phyloP scores from a whole-genome alignment of 64 coral and sea anemone species.

The Actinia tenebrosa region DNA sequence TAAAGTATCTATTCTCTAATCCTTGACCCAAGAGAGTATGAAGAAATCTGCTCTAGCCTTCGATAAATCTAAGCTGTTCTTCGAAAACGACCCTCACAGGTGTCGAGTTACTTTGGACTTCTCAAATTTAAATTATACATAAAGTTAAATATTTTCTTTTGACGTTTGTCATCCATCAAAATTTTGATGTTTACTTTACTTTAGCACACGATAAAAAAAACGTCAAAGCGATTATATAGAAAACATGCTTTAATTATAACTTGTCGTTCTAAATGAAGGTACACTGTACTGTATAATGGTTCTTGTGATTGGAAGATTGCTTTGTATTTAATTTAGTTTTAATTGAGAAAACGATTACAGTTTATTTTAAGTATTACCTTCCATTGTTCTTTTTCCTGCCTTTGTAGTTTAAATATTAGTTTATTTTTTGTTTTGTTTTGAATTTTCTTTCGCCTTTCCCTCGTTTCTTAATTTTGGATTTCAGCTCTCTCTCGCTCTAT shows the following conservation, averaged over 20 bases:
- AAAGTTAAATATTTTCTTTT: conserved; percentile 6
- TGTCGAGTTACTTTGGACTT: neutral
- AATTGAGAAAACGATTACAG: too few species aligned
- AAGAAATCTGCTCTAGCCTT: neutral
- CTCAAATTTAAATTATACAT: neutral
- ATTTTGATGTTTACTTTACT: neutral
- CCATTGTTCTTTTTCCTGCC: neutral
- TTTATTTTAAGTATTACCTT: neutral
- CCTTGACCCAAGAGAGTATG: neutral
- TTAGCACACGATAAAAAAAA: neutral
- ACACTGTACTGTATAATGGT: too few species aligned
- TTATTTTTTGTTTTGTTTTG: too few species aligned
- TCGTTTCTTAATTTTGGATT: too few species aligned
- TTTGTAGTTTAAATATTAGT: neutral
- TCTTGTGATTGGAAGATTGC: neutral
- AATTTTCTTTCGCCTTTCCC: too few species aligned
- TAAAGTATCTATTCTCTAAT: neutral
- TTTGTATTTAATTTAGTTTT: too few species aligned
- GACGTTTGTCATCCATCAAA: neutral
- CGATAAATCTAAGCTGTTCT: neutral
- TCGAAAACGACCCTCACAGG: neutral
- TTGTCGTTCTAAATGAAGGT: neutral
- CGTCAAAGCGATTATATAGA: neutral
- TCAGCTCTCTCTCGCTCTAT: too few species aligned
- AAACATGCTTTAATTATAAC: neutral